Base-by-base conservation (phyloP, 1,140 invertebrate genomes). In the Calycopis cecrops region DNA sequence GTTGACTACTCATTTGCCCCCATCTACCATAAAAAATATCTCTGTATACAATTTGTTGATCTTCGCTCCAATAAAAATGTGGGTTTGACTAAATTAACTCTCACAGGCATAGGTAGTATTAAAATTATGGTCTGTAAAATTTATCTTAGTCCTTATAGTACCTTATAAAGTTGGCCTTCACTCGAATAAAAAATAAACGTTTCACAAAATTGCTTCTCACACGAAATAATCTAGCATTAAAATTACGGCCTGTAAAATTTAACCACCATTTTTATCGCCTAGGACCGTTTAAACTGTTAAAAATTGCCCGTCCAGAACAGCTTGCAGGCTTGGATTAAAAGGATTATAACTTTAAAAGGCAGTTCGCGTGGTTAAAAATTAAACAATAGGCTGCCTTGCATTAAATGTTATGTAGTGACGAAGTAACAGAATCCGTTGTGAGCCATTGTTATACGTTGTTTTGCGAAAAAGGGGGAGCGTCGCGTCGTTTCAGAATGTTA, bases 341-440 rank as follows among this genome's bases (percentile, higher is more conserved):
- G 51, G 51, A 52, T 52, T 52, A 52, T 4, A 52, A 52, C 35
- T 52, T 52, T 33, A 52, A 52, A 52, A 52, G 37, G 33, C 34
- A 35, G 51, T 17, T 52, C 51, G 51, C 18, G 51, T 52, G 51
- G 51, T 35, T 42, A 42, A 52, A 52, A 52, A 42, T 40, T 52
- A 21, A 52, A 52, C 51, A 52, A 52, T 52, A 52, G 51, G 40
- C 28, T 52, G 21, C 6, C 28, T 52, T 52, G 50, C 35, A 18
- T 38, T 52, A 17, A 8, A 16, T 16, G 14, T 8, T 16, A 44
- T 16, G 35, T 9, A 3, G 40, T 44, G 16, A 44, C 12, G 40
- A 16, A 44, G 38, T 40, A 14, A 40, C 38, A 14, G 1, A 14
- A 44, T 28, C 6, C 6, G n/a, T 28, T 3, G 21, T 17, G 7